Percentiles rank a stretch among this genome's conserved stretches.
phyloP scores from a whole-genome alignment of 2,888 invertebrate species.

The Notodonta dromedarius region DNA sequence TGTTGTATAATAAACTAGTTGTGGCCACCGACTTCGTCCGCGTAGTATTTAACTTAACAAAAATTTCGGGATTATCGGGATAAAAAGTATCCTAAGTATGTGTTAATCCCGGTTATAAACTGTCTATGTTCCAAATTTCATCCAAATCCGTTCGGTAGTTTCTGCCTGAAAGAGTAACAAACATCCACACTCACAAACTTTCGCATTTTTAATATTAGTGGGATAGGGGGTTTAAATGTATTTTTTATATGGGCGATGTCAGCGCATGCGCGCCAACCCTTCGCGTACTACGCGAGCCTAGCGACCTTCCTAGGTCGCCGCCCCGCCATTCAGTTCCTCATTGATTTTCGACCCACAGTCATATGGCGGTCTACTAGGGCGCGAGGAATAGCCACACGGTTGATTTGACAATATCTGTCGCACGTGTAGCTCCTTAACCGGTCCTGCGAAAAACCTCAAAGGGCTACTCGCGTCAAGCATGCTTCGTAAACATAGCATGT shows the following conservation, averaged over 20 bases:
- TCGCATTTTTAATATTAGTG: no score
- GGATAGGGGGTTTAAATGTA: background rate
- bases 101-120: no score
- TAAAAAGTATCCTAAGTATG: no score
- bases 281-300: constrained; percentile 70
- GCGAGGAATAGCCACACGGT: constrained; percentile 55
- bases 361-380: constrained; percentile 60
- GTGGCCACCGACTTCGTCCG: no score
- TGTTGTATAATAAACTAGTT: no score
- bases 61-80: no score
- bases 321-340: constrained; percentile 76
- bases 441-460: constrained; percentile 13
- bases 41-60: no score
- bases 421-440: constrained; percentile 38
- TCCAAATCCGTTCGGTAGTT: no score
- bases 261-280: constrained; percentile 71
- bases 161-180: no score
- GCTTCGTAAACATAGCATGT: background rate
- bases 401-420: constrained; percentile 53
- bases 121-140: no score
- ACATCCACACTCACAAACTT: no score
- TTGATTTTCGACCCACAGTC: constrained; percentile 75
- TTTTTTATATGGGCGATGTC: constrained; percentile 1
- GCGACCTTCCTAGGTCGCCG: constrained; percentile 79
- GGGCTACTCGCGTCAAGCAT: constrained; percentile 11